phyloP scores from a whole-genome alignment of 2,888 invertebrate genomes.

The Prosapia bicincta region DNA sequence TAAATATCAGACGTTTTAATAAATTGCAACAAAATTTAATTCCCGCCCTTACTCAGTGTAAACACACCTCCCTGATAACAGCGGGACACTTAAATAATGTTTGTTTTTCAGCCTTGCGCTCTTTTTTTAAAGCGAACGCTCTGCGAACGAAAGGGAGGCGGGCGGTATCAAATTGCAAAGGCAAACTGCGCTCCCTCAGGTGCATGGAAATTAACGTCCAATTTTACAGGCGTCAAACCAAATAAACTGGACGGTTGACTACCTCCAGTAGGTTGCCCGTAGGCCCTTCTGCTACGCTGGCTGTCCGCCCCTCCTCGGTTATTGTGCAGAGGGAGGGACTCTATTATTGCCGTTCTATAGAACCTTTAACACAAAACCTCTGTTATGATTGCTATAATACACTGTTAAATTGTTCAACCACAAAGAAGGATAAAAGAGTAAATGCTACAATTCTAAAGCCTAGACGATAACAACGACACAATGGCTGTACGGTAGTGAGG shows the following conservation, averaged over 20 bases:
- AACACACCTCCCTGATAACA: not conserved
- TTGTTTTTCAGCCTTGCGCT: conserved; percentile 1
- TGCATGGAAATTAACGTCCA: conserved; percentile 22
- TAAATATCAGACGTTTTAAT: too few relatives aligned
- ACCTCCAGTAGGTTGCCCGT: conserved; percentile 8
- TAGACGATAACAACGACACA: too few relatives aligned
- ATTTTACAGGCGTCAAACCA: conserved; percentile 20
- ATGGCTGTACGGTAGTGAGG: too few relatives aligned
- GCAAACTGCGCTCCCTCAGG: conserved; percentile 3
- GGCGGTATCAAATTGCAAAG: not conserved
- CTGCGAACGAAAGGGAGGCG: not conserved
- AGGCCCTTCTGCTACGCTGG: not conserved
- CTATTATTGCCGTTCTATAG: not conserved
- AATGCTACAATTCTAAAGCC: not conserved
- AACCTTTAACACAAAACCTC: not conserved
- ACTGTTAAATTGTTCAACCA: not conserved
- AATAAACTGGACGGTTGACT: conserved; percentile 9
- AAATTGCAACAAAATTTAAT: too few relatives aligned
- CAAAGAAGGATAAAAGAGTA: not conserved
- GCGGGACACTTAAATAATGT: not conserved
- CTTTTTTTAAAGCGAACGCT: not conserved
- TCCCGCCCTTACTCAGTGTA: too few relatives aligned
- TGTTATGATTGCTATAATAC: not conserved
- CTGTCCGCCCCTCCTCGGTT: not conserved
- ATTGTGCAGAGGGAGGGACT: not conserved